Base-by-base conservation (phyloP, 2,797 vertebrate species). In the Lophotriccus pileatus region DNA sequence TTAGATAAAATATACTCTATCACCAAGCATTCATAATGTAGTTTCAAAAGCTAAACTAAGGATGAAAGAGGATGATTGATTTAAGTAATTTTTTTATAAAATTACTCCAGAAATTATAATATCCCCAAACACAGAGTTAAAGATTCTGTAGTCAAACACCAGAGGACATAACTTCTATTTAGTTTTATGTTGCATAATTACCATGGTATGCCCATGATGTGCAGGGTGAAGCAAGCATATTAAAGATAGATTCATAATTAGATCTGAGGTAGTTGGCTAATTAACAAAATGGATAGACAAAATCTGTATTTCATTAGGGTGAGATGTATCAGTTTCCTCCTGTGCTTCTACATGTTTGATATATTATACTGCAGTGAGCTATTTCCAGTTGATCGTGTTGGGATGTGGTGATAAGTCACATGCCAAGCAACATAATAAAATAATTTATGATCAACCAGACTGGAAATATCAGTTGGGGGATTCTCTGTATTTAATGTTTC, bases 261-360 rank as follows among this genome's bases (percentile, higher is more conserved):
- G 84, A 90, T 84, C 78, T 84, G 81, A 95, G 88, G 72, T 96
- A 92, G 77, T 95, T 80, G 75, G 56, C 53, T 96, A 97, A 97
- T 97, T 97, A 97, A 91, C 69, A 93, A 90, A 97, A 96, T 96
- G 89, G 85, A 92, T 96, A 96, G 87, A 81, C 78, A 89, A 95
- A 96, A 92, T 92, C 82, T 96, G 90, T 84, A 89, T 94, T 95
- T 97, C 93, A 94, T 96, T 96, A 97, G 84, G 43, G 34, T 94
- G 84, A 95, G 80, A 96, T 92, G 28, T 64, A 94, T 93, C 75
- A 68, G 84, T 94, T 96, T 97, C 94, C 93, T 96, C 84, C 94
- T 93, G 94, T 95, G 95, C 53, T 84, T 89, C 80, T 94, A 74
- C 73, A 75, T 56, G 28, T 74, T 94, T 96, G 89, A 94, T 94